Evolutionary conservation across 1,140 invertebrate species (phyloP).

Genomic region (Drosophila teissieri): DNA sequence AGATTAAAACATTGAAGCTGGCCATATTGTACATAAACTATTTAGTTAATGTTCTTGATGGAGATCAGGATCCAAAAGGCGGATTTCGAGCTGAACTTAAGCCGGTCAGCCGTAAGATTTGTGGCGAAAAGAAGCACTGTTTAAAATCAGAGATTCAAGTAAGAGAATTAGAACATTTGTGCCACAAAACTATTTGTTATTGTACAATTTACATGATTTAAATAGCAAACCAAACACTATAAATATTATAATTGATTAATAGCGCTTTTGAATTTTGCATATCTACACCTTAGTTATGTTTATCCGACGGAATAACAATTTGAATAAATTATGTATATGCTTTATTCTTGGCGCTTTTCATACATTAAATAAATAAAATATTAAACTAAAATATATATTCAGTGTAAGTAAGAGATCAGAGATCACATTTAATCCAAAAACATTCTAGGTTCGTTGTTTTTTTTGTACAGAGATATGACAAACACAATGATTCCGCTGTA

Average conservation of each 20-base stretch:
- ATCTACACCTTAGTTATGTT: too few species aligned
- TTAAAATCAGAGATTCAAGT: slow-evolving; percentile 58
- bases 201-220: not conserved
- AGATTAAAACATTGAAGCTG: slow-evolving; percentile 95
- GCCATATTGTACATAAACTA: slow-evolving; percentile 97
- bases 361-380: too few species aligned
- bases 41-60: slow-evolving; percentile 92
- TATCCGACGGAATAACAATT: not conserved
- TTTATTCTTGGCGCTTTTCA: too few species aligned
- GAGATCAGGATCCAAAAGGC: slow-evolving; percentile 89
- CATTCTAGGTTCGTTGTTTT: not conserved
- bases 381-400: too few species aligned
- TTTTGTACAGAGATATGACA: not conserved
- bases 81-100: slow-evolving; percentile 91
- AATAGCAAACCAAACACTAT: too few species aligned
- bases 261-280: too few species aligned
- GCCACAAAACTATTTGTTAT: too few species aligned
- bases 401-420: too few species aligned
- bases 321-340: too few species aligned
- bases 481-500: not conserved
- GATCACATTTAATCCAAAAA: too few species aligned
- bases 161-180: slow-evolving; percentile 1
- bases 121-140: slow-evolving; percentile 56
- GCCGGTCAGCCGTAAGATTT: slow-evolving; percentile 84
- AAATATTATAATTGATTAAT: not conserved